These are phyloP conservation scores for Lophius piscatorius DNA, from an alignment of 2,113 vertebrate species.

Conservation along the genomic window DNA sequence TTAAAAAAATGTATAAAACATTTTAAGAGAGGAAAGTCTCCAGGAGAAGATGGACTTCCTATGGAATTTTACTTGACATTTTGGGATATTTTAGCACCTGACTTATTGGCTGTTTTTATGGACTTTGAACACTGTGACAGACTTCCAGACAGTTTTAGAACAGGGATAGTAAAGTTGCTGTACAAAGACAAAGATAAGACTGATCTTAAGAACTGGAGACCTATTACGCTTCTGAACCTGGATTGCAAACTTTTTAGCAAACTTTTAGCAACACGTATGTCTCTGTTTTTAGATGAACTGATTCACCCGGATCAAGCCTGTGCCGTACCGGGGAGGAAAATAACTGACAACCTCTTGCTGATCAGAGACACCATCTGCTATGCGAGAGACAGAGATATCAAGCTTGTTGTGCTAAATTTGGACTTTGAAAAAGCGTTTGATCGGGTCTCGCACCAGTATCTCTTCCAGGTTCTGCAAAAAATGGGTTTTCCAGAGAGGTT, in stretches of 20 bases:
- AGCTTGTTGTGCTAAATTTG: no score
- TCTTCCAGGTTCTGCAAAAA: constrained; percentile 4
- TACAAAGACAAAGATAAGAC: constrained; percentile 9
- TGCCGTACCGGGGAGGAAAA: constrained; percentile 1
- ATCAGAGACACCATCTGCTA: no score
- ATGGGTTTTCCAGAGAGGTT: background rate
- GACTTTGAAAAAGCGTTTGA: no score
- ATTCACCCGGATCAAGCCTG: constrained; percentile 2
- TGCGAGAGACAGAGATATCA: no score
- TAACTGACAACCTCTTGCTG: constrained; percentile 23
- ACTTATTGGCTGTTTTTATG: constrained; percentile 5
- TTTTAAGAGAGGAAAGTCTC: constrained; percentile 6
- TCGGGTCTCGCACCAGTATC: constrained; percentile 21
- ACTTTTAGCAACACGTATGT: background rate
- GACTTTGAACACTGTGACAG: background rate
- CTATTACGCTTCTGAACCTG: constrained; percentile 8
- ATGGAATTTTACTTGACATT: constrained; percentile 1
- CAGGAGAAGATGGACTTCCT: constrained; percentile 1
- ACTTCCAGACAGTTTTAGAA: constrained; percentile 8
- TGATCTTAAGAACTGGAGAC: constrained; percentile 5
- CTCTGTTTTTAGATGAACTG: background rate
- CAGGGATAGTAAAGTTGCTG: constrained; percentile 10
- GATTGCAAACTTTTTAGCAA: constrained; percentile 27
- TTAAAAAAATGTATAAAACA: background rate
- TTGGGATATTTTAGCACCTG: constrained; percentile 1